A percentile compares a stretch with the other conserved stretches of the same genome.
Evolutionary conservation across 2,888 invertebrate genomes (phyloP).

Genomic region (Cantharis flavilabris): DNA sequence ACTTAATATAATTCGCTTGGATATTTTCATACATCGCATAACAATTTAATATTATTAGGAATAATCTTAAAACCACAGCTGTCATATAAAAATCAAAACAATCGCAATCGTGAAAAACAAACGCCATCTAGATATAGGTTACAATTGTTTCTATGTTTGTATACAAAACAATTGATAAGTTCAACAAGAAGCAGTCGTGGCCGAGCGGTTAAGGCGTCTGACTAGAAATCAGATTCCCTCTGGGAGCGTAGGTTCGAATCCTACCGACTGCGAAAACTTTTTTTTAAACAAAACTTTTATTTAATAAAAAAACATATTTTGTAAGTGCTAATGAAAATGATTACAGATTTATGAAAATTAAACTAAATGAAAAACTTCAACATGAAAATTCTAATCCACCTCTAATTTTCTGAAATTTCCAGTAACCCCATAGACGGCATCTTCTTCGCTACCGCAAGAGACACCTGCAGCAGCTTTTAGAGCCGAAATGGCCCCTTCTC

Average conservation of each 20-base stretch:
- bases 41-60: too few relatives aligned
- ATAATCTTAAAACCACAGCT: not conserved
- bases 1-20: too few relatives aligned
- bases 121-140: not conserved
- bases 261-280: conserved; percentile 73
- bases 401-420: conserved; percentile 80
- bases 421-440: conserved; percentile 70
- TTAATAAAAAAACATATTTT: not conserved
- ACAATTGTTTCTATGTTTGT: not conserved
- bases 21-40: too few relatives aligned
- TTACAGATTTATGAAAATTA: not conserved
- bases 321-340: not conserved
- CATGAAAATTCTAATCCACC: conserved; percentile 66
- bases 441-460: conserved; percentile 66
- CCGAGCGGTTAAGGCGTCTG: conserved; percentile 89
- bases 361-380: not conserved
- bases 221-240: conserved; percentile 90
- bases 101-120: too few relatives aligned
- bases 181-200: conserved; percentile 68
- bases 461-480: conserved; percentile 63
- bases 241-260: conserved; percentile 91
- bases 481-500: conserved; percentile 77
- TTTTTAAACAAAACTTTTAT: not conserved
- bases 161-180: not conserved
- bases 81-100: not conserved